Conservation (phyloP, 2,888 invertebrate species). For the Protophormia terraenovae region DNA sequence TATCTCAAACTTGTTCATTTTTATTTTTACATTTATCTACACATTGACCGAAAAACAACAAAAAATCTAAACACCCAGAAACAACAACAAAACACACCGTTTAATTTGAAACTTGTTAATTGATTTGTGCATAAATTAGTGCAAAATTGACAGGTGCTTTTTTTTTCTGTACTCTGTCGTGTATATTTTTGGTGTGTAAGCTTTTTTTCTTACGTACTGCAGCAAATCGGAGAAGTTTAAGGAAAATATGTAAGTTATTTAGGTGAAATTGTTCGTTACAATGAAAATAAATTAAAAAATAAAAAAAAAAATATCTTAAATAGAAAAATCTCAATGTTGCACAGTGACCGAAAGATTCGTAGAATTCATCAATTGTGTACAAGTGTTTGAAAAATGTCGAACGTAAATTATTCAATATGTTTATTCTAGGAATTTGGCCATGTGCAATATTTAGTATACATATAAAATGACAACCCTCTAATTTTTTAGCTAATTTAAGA, state of each 20-base stretch:
- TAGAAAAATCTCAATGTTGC: background rate
- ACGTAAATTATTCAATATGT: background rate
- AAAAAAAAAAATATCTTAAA: background rate
- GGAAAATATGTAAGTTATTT: constrained; percentile 46
- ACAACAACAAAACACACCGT: background rate
- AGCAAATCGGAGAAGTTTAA: background rate
- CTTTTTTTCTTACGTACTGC: background rate
- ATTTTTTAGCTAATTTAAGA: background rate
- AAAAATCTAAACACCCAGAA: background rate
- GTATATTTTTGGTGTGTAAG: background rate
- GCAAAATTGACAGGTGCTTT: constrained; percentile 49
- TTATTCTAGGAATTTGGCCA: background rate
- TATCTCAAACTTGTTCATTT: constrained; percentile 12
- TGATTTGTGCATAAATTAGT: constrained; percentile 52
- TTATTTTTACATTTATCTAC: background rate
- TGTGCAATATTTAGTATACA: background rate
- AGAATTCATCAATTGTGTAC: background rate
- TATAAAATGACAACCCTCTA: background rate
- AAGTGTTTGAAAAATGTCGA: background rate
- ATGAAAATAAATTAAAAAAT: background rate
- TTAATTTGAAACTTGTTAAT: constrained; percentile 33
- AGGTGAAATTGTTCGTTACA: background rate
- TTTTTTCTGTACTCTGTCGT: background rate
- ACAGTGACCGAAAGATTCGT: background rate
- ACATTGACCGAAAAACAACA: background rate